Conservation (phyloP, 2,113 vertebrate genomes). For the Phoenicopterus ruber region DNA sequence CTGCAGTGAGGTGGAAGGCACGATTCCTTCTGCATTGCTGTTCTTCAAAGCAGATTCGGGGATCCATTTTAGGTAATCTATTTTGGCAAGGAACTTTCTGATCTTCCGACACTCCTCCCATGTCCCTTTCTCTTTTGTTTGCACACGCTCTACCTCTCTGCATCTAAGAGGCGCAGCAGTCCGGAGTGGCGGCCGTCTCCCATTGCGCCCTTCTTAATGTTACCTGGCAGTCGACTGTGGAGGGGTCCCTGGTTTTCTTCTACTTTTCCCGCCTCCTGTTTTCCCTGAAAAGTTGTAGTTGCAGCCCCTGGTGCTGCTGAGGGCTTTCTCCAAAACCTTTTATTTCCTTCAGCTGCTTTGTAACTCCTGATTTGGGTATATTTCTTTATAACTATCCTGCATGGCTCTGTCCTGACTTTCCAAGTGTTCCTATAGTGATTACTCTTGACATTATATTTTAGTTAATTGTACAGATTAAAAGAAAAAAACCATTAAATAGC, state of each 20-base stretch:
- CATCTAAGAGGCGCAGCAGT: background rate
- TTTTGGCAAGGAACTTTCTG: background rate
- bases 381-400: background rate
- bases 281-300: background rate
- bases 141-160: background rate
- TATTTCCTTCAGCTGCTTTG: background rate
- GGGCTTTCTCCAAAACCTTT: background rate
- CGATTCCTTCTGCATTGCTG: background rate
- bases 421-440: background rate
- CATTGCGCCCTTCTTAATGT: background rate
- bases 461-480: constrained; percentile 33
- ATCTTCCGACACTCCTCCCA: background rate
- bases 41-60: background rate
- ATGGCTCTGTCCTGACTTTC: background rate
- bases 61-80: background rate
- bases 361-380: background rate
- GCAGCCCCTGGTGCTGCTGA: background rate
- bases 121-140: background rate
- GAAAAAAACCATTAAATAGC: background rate
- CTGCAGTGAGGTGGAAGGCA: background rate
- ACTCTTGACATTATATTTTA: background rate
- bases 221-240: background rate
- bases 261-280: background rate
- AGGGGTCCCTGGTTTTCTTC: background rate
- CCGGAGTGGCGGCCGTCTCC: background rate